phyloP scores from a whole-genome alignment of 2,797 vertebrate genomes.

The Zalophus californianus region DNA sequence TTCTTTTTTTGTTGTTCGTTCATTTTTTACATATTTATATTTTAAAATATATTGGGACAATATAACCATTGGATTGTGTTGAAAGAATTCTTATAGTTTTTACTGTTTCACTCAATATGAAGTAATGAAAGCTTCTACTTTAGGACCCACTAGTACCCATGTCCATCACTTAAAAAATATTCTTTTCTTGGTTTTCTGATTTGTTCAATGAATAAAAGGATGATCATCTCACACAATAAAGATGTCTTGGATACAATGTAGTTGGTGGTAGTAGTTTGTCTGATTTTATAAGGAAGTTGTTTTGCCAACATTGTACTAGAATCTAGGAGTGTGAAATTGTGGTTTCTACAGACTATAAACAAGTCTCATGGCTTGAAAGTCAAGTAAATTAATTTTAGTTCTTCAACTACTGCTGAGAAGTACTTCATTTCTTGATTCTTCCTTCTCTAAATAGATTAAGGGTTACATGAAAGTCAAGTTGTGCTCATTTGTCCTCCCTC shows the following conservation, averaged over 20 bases:
- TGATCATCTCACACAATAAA: neutral
- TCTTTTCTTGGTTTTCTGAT: neutral
- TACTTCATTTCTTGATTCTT: slow-evolving; percentile 86
- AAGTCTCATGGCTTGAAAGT: slow-evolving; percentile 82
- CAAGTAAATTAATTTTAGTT: slow-evolving; percentile 87
- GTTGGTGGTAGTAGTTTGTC: neutral
- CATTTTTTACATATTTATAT: neutral
- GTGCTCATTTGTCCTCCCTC: slow-evolving; percentile 82
- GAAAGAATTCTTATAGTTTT: neutral
- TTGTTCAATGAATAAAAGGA: neutral
- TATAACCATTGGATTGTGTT: neutral
- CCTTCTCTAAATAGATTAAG: slow-evolving; percentile 86
- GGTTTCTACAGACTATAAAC: slow-evolving; percentile 76
- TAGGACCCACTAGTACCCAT: neutral
- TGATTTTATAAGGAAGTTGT: slow-evolving; percentile 59
- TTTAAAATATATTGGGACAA: neutral
- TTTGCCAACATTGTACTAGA: slow-evolving; percentile 76
- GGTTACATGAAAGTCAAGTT: slow-evolving; percentile 85
- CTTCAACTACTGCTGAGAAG: slow-evolving; percentile 87
- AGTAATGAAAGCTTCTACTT: neutral
- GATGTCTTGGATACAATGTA: neutral
- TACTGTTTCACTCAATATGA: neutral
- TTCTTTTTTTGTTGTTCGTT: neutral
- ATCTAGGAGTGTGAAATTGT: slow-evolving; percentile 77
- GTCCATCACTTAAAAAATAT: neutral